These are phyloP conservation scores for Phymatocera aterrima DNA, from an alignment of 2,888 invertebrate species.

Conservation along the genomic window DNA sequence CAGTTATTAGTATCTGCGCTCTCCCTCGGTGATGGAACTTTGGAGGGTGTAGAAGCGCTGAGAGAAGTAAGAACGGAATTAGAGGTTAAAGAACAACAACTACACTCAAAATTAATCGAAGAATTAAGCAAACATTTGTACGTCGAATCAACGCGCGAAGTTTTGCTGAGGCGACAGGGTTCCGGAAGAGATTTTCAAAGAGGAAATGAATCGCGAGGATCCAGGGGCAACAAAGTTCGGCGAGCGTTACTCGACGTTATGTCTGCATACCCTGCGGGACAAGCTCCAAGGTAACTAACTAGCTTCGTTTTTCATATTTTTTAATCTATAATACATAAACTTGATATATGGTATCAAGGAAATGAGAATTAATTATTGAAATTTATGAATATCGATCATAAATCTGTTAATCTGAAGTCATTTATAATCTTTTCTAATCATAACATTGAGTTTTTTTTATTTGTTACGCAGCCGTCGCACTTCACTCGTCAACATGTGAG, in stretches of 20 bases:
- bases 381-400: background rate
- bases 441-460: slow-evolving; percentile 2
- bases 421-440: background rate
- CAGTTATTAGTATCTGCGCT: slow-evolving; percentile 85
- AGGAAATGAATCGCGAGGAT: slow-evolving; percentile 77
- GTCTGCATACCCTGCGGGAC: slow-evolving; percentile 60
- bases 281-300: slow-evolving; percentile 55
- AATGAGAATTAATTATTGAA: background rate
- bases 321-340: too few species aligned
- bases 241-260: slow-evolving; percentile 77
- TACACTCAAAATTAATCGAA: slow-evolving; percentile 82
- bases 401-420: background rate
- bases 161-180: slow-evolving; percentile 79
- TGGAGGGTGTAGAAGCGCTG: slow-evolving; percentile 90
- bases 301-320: slow-evolving; percentile 70
- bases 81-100: slow-evolving; percentile 81
- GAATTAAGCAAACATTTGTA: slow-evolving; percentile 86
- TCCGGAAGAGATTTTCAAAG: slow-evolving; percentile 80
- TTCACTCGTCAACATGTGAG: slow-evolving; percentile 41
- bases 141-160: slow-evolving; percentile 78
- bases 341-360: too few species aligned
- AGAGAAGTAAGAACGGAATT: slow-evolving; percentile 87
- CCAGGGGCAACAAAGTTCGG: slow-evolving; percentile 77
- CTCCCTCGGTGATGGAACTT: slow-evolving; percentile 81
- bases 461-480: slow-evolving; percentile 42